Base-by-base conservation (phyloP, 2,113 vertebrate genomes). In the Rallus limicola region DNA sequence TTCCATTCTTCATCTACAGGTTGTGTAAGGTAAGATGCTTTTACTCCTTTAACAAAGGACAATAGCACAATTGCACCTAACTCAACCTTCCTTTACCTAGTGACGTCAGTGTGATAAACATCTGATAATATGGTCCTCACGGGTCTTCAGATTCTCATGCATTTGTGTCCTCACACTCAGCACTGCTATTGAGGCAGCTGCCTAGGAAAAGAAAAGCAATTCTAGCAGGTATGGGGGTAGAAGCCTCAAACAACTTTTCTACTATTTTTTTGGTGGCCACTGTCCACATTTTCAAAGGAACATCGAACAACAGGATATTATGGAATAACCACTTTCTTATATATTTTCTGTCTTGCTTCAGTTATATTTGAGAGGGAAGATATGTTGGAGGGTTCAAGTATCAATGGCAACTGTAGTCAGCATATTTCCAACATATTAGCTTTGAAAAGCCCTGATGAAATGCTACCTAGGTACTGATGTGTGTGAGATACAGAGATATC, bases 61-160 rank as follows among this genome's bases (percentile, higher is more conserved):
- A 95, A n/a, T n/a, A 46, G 2, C 10, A 58, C 26, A 72, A 9
- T 34, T 46, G 17, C 14, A 63, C 14, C 8, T 65, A 69, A 56
- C 1, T 60, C 18, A 38, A 59, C 10, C 9, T 79, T 69, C 48
- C 16, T 56, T 19, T n/a, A 33, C 6, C 14, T 76, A 8, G 8
- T 79, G 34, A 65, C 68, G 11, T 65, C 18, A 53, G 7, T 19
- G 24, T 20, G 40, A 38, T 13, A 24, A 6, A 36, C 0, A 3
- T 38, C 34, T 28, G 15, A 46, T 53, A 46, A 19, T 19, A 70
- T 0, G 1, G 20, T 46, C 33, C 28, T 11, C 4, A 11, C 5
- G 21, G 17, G 29, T 60, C 34, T 70, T 52, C 10, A 40, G 16
- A 33, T 91, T 70, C n/a, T 58, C 16, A 4, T 40, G 5, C 23